phyloP scores from a whole-genome alignment of 1,140 invertebrate species.

The Ceratosolen solmsi region DNA sequence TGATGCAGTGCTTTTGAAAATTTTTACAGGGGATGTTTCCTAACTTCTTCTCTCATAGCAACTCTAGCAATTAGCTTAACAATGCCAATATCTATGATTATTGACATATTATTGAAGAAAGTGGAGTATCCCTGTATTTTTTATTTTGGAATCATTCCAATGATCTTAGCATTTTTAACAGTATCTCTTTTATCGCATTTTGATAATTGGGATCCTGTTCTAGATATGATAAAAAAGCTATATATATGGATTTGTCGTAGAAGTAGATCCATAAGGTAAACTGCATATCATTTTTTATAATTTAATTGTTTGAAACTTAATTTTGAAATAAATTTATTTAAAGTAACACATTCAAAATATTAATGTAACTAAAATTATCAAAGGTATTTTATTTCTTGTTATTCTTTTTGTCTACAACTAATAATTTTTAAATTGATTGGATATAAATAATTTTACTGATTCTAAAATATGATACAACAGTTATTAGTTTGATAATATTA shows the following conservation, averaged over 20 bases:
- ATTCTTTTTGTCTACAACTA: background rate
- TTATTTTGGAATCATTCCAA: constrained; percentile 86
- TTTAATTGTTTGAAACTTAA: background rate
- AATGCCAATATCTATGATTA: constrained; percentile 89
- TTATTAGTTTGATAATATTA: background rate
- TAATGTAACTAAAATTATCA: background rate
- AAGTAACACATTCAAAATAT: background rate
- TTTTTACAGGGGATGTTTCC: constrained; percentile 85
- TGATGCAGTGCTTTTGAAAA: constrained; percentile 46
- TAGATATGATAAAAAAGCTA: constrained; percentile 78
- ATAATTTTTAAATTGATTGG: background rate
- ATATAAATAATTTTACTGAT: background rate
- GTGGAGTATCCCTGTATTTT: constrained; percentile 84
- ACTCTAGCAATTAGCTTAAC: constrained; percentile 87
- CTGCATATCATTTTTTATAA: background rate
- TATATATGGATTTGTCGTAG: constrained; percentile 75
- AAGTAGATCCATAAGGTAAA: constrained; percentile 73
- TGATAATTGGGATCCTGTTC: constrained; percentile 89
- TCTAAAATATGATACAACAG: background rate
- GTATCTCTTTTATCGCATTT: constrained; percentile 85
- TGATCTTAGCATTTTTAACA: constrained; percentile 85
- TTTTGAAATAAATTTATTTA: background rate
- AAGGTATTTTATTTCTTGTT: background rate
- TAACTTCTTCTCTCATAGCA: constrained; percentile 90
- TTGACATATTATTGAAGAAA: constrained; percentile 85